These are phyloP conservation scores for Gortyna flavago DNA, from an alignment of 2,888 invertebrate genomes.

Conservation along the genomic window DNA sequence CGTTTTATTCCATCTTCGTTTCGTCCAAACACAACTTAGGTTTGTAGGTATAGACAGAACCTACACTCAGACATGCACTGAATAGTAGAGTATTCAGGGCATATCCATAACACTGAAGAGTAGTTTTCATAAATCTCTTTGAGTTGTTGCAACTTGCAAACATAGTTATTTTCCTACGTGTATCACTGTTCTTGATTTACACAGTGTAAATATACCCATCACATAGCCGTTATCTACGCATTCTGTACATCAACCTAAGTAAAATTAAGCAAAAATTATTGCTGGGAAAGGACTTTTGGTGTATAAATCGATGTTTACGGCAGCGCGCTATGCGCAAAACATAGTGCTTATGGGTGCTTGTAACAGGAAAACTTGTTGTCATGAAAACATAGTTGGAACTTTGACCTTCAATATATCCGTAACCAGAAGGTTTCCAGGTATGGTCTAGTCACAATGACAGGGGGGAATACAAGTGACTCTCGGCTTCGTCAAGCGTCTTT, in stretches of 20 bases:
- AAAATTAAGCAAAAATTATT: not conserved
- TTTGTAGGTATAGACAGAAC: not conserved
- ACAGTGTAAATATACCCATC: not conserved
- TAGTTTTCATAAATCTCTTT: too few species aligned
- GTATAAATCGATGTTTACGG: not conserved
- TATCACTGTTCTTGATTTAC: not conserved
- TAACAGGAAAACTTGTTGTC: not conserved
- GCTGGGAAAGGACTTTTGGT: not conserved
- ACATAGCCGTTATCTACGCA: not conserved
- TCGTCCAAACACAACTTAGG: not conserved
- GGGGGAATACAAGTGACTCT: not conserved
- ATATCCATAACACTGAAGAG: constrained; percentile 21
- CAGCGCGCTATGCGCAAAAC: not conserved
- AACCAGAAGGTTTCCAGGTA: not conserved
- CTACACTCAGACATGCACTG: constrained; percentile 15
- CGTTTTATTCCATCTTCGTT: constrained; percentile 9
- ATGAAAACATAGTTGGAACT: not conserved
- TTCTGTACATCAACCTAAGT: not conserved
- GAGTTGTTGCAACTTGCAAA: not conserved
- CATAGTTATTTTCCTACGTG: constrained; percentile 4
- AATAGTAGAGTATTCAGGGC: constrained; percentile 24
- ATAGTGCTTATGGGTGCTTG: not conserved
- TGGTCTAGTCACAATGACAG: not conserved
- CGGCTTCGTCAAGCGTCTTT: not conserved
- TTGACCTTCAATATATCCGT: not conserved